These are phyloP conservation scores for Siniperca scherzeri DNA, from an alignment of 2,797 vertebrate species.

Conservation along the genomic window DNA sequence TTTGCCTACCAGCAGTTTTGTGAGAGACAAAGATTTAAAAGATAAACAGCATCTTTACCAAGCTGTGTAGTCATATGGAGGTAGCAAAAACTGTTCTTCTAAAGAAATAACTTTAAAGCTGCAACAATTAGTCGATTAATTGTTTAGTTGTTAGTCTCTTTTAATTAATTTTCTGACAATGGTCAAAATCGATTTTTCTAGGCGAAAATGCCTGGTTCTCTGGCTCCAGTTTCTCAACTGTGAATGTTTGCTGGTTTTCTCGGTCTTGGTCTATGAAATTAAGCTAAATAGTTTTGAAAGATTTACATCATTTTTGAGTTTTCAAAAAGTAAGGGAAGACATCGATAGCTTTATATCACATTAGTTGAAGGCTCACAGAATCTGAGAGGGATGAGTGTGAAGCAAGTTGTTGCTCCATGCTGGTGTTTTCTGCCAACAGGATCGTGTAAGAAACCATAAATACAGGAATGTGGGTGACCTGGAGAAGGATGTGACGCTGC, in stretches of 20 bases:
- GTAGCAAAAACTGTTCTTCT: neutral
- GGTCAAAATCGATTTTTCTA: neutral
- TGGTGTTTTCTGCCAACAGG: slow-evolving; percentile 80
- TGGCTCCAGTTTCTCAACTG: neutral
- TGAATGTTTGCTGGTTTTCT: neutral
- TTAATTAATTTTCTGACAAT: too few species aligned
- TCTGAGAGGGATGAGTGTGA: neutral
- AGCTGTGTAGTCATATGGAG: neutral
- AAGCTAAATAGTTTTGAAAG: neutral
- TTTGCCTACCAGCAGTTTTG: neutral
- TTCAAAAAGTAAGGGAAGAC: neutral
- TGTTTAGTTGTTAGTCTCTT: neutral
- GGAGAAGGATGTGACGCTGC: slow-evolving; percentile 96
- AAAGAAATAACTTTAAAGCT: neutral
- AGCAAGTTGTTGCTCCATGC: neutral
- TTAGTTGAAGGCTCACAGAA: neutral
- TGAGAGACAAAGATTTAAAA: too few species aligned
- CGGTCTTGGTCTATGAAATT: neutral
- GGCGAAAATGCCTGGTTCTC: neutral
- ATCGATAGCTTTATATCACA: neutral
- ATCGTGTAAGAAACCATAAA: slow-evolving; percentile 97
- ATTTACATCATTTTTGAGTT: neutral
- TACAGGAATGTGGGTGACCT: slow-evolving; percentile 95
- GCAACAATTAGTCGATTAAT: neutral
- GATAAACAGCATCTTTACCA: too few species aligned